Percentiles rank a stretch among this genome's conserved stretches.
These are phyloP conservation scores for Pelvicachromis taeniatus DNA, from an alignment of 2,113 vertebrate genomes.

Conservation along the genomic window DNA sequence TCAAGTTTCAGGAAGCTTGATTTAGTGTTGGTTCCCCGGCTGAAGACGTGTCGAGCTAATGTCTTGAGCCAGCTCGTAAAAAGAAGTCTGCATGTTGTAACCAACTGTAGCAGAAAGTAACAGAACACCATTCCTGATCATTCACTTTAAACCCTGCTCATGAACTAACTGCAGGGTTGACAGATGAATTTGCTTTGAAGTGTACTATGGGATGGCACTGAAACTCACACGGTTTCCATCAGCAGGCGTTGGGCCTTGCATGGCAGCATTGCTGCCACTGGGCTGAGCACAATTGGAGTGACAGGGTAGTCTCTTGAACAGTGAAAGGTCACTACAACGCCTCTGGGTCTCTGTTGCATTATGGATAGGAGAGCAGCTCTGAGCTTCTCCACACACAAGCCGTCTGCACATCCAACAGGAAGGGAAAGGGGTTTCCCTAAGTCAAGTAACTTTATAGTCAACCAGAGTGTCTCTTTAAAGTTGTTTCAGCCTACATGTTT, in stretches of 20 bases:
- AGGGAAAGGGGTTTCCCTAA: neutral
- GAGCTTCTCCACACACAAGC: neutral
- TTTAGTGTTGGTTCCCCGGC: neutral
- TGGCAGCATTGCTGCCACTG: neutral
- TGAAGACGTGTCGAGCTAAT: fast-evolving
- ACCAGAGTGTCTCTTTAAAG: neutral
- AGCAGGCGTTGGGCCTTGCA: neutral
- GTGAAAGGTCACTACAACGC: neutral
- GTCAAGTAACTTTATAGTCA: neutral
- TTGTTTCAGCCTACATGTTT: neutral
- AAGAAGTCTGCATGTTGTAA: neutral
- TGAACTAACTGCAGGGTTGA: neutral
- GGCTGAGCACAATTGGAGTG: neutral
- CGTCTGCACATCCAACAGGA: neutral
- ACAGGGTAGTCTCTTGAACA: neutral
- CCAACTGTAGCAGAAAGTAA: neutral
- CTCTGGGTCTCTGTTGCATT: neutral
- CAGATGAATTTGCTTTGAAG: neutral
- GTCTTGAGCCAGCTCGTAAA: neutral
- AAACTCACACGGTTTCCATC: neutral
- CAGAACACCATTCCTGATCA: neutral
- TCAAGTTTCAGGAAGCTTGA: neutral
- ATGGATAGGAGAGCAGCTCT: neutral
- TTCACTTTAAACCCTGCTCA: neutral
- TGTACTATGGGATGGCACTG: neutral